A percentile compares a stretch with the other conserved stretches of the same genome.
Evolutionary conservation across 2,797 vertebrate species (phyloP).

Genomic region (Ctenopoma kingsleyae): DNA sequence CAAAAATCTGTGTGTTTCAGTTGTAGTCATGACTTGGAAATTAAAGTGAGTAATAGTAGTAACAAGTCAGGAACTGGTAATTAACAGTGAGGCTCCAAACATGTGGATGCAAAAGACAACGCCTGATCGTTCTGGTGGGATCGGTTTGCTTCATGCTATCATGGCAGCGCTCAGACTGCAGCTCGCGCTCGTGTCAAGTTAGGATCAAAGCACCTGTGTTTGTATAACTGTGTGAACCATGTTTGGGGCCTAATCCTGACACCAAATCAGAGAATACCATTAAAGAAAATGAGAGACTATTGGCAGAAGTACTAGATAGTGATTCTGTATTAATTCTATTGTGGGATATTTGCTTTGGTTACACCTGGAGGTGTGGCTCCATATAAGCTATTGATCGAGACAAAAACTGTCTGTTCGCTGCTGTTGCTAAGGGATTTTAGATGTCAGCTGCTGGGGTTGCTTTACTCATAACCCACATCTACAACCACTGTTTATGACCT

Average conservation of each 20-base stretch:
- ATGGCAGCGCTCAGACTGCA: no score
- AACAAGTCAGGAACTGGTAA: not conserved
- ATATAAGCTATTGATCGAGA: not conserved
- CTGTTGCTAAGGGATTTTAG: slow-evolving; percentile 3
- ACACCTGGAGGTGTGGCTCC: not conserved
- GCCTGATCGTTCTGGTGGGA: no score
- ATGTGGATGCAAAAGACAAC: no score
- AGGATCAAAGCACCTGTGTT: no score
- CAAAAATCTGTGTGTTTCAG: not conserved
- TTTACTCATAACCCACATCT: not conserved
- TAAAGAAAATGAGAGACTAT: not conserved
- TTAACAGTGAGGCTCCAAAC: not conserved
- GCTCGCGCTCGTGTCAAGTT: no score
- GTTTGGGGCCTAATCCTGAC: no score
- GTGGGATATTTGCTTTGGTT: not conserved
- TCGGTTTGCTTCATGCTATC: no score
- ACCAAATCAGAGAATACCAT: not conserved
- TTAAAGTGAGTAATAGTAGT: not conserved
- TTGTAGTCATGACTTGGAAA: not conserved
- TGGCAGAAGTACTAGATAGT: not conserved
- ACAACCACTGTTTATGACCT: not conserved
- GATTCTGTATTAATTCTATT: not conserved
- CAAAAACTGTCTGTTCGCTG: not conserved
- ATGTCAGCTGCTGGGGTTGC: slow-evolving; percentile 1
- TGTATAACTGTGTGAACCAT: no score